Evolutionary conservation across 1,140 invertebrate species (phyloP).

Genomic region (Papilio helenus): DNA sequence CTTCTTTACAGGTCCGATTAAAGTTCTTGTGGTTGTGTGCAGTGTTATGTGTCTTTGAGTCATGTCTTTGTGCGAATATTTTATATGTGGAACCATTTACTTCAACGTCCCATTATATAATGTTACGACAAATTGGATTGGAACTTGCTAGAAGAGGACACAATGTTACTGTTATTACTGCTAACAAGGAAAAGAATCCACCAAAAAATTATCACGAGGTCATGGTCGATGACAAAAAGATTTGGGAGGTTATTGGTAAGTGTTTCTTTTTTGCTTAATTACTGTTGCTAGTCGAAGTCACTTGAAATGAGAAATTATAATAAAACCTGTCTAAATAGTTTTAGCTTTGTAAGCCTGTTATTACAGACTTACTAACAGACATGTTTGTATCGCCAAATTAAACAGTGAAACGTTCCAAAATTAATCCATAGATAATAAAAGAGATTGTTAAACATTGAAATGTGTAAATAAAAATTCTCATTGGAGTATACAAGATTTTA

Average conservation of each 20-base stretch:
- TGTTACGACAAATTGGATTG: conserved; percentile 61
- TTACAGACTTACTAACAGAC: no score
- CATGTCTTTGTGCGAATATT: conserved; percentile 41
- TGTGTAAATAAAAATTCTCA: no score
- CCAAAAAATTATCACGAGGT: conserved; percentile 81
- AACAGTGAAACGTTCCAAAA: no score
- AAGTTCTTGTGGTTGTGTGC: neutral
- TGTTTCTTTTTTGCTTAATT: neutral
- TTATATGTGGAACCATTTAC: conserved; percentile 62
- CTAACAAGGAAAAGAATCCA: conserved; percentile 64
- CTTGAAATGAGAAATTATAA: no score
- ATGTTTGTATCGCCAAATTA: no score
- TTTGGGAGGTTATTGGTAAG: conserved; percentile 79
- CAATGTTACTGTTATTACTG: conserved; percentile 74
- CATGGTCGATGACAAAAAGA: conserved; percentile 78
- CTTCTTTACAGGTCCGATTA: neutral
- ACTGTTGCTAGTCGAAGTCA: no score
- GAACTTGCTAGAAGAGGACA: conserved; percentile 76
- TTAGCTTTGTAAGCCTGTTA: no score
- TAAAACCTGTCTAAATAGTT: no score
- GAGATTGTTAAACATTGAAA: no score
- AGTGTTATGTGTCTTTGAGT: neutral
- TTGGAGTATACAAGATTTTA: no score
- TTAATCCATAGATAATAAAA: no score
- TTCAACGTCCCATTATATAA: conserved; percentile 69